Evolutionary conservation across 2,888 invertebrate genomes (phyloP).

Genomic region (Colostygia pectinataria): DNA sequence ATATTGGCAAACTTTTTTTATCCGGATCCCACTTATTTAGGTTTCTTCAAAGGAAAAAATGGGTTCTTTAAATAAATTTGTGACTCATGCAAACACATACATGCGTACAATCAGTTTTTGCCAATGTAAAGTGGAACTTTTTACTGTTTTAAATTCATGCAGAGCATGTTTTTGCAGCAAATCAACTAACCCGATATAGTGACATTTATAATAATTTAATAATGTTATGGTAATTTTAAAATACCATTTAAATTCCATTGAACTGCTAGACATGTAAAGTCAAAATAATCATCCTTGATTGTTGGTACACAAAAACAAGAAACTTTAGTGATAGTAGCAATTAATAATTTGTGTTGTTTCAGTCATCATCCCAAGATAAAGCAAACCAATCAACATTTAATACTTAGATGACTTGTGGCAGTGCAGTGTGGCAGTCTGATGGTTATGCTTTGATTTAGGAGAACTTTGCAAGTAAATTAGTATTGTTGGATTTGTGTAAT

Average conservation of each 20-base stretch:
- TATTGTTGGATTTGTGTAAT: not conserved
- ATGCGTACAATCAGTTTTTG: conserved; percentile 12
- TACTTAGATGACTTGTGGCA: conserved; percentile 4
- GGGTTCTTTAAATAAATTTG: not conserved
- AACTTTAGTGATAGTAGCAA: no score
- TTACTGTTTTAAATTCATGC: conserved; percentile 19
- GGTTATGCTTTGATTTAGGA: conserved; percentile 1
- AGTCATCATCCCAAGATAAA: not conserved
- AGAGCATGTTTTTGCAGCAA: conserved; percentile 19
- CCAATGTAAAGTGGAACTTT: conserved; percentile 10
- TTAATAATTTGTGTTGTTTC: not conserved
- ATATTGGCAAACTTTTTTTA: not conserved
- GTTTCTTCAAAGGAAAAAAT: conserved; percentile 6
- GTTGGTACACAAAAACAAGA: conserved; percentile 4
- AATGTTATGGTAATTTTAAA: conserved; percentile 16
- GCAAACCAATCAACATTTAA: not conserved
- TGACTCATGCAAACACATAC: conserved; percentile 18
- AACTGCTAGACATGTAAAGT: conserved; percentile 32
- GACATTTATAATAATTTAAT: conserved; percentile 26
- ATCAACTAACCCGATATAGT: conserved; percentile 25
- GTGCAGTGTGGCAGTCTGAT: conserved; percentile 3
- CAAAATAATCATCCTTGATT: conserved; percentile 16
- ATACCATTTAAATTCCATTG: conserved; percentile 28
- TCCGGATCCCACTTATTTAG: no score
- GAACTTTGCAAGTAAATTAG: not conserved